Base-by-base conservation (phyloP, 2,888 invertebrate genomes). In the Iphiclides podalirius region DNA sequence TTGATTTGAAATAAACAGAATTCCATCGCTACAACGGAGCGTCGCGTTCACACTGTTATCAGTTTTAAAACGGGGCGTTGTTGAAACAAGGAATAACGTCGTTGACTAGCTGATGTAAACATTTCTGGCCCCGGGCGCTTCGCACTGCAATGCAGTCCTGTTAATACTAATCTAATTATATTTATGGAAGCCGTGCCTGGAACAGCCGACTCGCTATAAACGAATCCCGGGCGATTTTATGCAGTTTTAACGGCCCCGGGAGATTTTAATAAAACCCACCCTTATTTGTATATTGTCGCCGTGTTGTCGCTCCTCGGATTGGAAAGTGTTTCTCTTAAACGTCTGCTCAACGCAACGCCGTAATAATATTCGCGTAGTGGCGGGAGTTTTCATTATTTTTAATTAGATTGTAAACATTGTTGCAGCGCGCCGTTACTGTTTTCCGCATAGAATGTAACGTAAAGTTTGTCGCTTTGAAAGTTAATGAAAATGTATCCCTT, bases 391-490 rank as follows among this genome's bases (percentile, higher is more conserved):
- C n/a, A n/a, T n/a, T n/a, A n/a, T n/a, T n/a, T n/a, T n/a, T 20
- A 54, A 54, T 54, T 52, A 57, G 54, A 35, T 55, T 49, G 54
- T n/a, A n/a, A n/a, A n/a, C n/a, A n/a, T n/a, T n/a, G 45, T 52
- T 52, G 44, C 52, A 49, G 20, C 20, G 20, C n/a, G n/a, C n/a
- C n/a, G n/a, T n/a, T n/a, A n/a, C n/a, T n/a, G n/a, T n/a, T n/a
- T n/a, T n/a, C n/a, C n/a, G n/a, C n/a, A n/a, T n/a, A n/a, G n/a
- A n/a, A n/a, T n/a, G n/a, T n/a, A n/a, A n/a, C n/a, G n/a, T n/a
- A 20, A 37, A 17, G 12, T 37, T 20, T 7, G n/a, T n/a, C n/a
- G n/a, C n/a, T n/a, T n/a, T n/a, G n/a, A n/a, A n/a, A n/a, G n/a
- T n/a, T n/a, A n/a, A n/a, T n/a, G n/a, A n/a, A n/a, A n/a, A n/a